Evolutionary conservation across 2,797 vertebrate species (phyloP).

Genomic region (Cercopithecus mitis): DNA sequence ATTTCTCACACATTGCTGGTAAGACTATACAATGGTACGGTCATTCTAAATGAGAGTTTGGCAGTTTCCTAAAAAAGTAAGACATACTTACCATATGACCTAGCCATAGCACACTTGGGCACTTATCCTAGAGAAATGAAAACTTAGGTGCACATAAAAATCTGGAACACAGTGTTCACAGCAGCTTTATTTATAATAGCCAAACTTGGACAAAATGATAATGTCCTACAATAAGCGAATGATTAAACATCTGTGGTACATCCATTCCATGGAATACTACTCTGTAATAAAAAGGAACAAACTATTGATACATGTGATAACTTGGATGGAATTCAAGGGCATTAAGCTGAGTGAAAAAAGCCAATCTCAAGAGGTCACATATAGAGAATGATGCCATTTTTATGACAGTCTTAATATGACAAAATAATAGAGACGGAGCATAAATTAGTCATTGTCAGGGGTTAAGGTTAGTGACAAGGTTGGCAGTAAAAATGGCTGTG

Average conservation of each 20-base stretch:
- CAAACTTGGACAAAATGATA: conserved; percentile 3
- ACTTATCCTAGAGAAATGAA: neutral
- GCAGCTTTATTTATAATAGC: neutral
- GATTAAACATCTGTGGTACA: neutral
- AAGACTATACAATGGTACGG: neutral
- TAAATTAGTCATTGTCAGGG: neutral
- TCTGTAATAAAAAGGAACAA: neutral
- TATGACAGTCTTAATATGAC: neutral
- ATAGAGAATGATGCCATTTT: neutral
- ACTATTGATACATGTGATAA: neutral
- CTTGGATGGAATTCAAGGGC: neutral
- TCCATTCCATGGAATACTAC: neutral
- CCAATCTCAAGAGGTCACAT: neutral
- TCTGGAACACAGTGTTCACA: neutral
- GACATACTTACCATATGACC: neutral
- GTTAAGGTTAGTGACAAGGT: neutral
- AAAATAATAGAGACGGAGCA: neutral
- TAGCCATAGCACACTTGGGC: neutral
- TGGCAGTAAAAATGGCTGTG: neutral
- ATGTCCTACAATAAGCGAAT: neutral
- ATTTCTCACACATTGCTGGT: neutral
- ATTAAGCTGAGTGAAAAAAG: neutral
- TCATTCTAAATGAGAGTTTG: neutral
- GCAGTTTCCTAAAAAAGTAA: neutral
- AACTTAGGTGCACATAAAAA: neutral